These are phyloP conservation scores for Hemiprocne comata DNA, from an alignment of 2,113 vertebrate species.

Conservation along the genomic window DNA sequence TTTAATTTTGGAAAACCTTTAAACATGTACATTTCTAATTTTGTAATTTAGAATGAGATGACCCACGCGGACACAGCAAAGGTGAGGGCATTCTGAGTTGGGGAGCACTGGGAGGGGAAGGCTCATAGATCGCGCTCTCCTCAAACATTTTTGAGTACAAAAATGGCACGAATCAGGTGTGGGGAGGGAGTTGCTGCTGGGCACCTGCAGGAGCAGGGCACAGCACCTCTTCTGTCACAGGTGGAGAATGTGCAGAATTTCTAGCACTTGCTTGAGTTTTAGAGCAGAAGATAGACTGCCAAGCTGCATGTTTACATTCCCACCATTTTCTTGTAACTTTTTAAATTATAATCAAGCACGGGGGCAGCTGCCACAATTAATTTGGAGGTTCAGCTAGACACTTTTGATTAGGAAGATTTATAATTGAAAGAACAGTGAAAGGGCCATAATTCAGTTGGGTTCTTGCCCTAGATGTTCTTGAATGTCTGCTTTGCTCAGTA, in stretches of 20 bases:
- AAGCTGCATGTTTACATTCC: neutral
- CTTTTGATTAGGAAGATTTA: neutral
- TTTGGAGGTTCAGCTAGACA: neutral
- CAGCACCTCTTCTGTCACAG: neutral
- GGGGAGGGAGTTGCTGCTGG: neutral
- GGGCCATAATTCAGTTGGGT: neutral
- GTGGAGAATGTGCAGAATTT: neutral
- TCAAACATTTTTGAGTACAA: conserved; percentile 19
- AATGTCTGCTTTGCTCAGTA: neutral
- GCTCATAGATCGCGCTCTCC: neutral
- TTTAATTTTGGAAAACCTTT: conserved; percentile 67
- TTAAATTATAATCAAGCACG: neutral
- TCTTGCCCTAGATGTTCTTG: conserved; percentile 39
- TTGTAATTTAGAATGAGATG: neutral
- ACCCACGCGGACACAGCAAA: neutral
- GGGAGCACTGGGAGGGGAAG: neutral
- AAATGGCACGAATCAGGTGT: neutral
- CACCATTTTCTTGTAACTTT: neutral
- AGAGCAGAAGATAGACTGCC: neutral
- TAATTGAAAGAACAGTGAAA: neutral
- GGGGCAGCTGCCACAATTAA: neutral
- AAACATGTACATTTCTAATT: conserved; percentile 57
- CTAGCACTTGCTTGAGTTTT: neutral
- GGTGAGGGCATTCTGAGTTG: neutral
- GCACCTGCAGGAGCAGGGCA: neutral